Conservation (phyloP, 2,797 vertebrate genomes). For the Sebastes trivittatus region DNA sequence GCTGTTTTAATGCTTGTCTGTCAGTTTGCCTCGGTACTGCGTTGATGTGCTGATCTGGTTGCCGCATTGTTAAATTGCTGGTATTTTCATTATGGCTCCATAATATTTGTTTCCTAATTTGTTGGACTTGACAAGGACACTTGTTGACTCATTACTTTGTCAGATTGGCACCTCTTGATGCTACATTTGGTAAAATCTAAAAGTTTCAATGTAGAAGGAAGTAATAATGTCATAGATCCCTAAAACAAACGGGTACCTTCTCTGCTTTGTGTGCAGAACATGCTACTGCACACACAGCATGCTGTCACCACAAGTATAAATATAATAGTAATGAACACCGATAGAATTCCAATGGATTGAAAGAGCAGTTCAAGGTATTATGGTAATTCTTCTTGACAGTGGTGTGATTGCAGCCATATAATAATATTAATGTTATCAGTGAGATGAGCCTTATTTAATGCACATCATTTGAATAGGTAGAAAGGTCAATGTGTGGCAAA, state of each 20-base stretch:
- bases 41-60: background rate
- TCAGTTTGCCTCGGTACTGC: background rate
- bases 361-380: background rate
- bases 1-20: slow-evolving; percentile 3
- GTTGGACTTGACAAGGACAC: background rate
- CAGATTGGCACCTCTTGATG: background rate
- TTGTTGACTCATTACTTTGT: background rate
- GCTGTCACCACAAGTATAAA: background rate
- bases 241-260: background rate
- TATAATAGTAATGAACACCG: background rate
- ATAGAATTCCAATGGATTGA: background rate
- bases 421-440: background rate
- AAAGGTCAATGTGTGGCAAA: background rate
- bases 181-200: background rate
- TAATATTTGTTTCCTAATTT: background rate
- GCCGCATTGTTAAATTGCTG: background rate
- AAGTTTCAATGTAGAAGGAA: background rate
- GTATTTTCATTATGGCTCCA: background rate
- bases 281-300: background rate
- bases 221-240: background rate
- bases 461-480: background rate
- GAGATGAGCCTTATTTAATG: background rate
- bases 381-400: background rate
- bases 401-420: background rate
- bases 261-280: background rate